These are phyloP conservation scores for Lucinisca nassula DNA, from an alignment of 2,888 invertebrate genomes.

Conservation along the genomic window DNA sequence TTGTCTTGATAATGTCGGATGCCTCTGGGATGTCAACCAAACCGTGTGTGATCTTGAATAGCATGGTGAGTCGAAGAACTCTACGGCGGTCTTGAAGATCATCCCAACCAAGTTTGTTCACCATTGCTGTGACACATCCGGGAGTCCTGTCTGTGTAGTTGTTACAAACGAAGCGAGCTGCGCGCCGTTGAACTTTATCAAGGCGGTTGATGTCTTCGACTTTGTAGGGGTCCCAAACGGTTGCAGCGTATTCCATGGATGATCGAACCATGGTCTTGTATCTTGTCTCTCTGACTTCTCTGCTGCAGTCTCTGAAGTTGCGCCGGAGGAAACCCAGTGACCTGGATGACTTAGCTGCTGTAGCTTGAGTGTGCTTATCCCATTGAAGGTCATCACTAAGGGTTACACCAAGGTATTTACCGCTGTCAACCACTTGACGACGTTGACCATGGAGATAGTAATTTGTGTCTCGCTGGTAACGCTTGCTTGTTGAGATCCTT, in stretches of 20 bases:
- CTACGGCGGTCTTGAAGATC: neutral
- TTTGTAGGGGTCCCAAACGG: no score
- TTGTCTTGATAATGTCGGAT: no score
- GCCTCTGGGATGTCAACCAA: neutral
- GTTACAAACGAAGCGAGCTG: neutral
- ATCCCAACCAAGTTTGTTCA: neutral
- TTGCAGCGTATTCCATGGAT: conserved; percentile 10
- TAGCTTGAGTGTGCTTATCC: no score
- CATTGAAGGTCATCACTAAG: conserved; percentile 14
- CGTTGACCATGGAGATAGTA: no score
- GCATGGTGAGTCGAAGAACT: neutral
- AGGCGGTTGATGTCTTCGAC: no score
- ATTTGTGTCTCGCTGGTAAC: conserved; percentile 27
- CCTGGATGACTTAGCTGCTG: conserved; percentile 20
- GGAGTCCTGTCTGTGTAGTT: neutral
- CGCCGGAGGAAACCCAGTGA: conserved; percentile 31
- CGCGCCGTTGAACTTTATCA: no score
- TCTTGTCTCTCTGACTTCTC: neutral
- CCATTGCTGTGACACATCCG: conserved; percentile 1
- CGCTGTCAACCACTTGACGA: no score
- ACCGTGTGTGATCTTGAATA: neutral
- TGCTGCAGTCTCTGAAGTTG: conserved; percentile 16
- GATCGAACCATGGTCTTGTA: conserved; percentile 18
- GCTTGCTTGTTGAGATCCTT: no score
- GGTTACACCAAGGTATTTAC: conserved; percentile 32